A percentile compares a stretch with the other conserved stretches of the same genome.
Evolutionary conservation across 2,113 vertebrate species (phyloP).

Genomic region (Zapornia atra): DNA sequence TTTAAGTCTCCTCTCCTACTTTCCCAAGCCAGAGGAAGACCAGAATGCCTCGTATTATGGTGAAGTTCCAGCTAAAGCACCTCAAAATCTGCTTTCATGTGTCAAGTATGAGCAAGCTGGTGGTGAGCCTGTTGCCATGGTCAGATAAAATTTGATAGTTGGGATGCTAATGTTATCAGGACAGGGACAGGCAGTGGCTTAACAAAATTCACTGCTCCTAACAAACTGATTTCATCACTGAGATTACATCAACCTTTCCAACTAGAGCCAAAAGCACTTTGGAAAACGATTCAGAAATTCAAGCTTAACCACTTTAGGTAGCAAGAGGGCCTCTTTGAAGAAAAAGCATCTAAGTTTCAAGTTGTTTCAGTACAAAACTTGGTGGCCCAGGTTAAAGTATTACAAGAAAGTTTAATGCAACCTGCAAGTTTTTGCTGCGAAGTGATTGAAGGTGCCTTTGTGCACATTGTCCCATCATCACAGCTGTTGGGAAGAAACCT

Average conservation of each 20-base stretch:
- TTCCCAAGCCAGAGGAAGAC: not conserved
- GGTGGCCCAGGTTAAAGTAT: not conserved
- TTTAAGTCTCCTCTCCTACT: not conserved
- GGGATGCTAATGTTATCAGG: not conserved
- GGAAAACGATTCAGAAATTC: not conserved
- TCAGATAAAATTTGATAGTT: not conserved
- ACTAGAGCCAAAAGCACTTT: not conserved
- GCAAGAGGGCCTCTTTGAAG: not conserved
- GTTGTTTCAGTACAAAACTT: not conserved
- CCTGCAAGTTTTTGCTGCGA: not conserved
- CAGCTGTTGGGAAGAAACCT: not conserved
- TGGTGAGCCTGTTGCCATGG: not conserved
- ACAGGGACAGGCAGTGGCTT: fast-evolving
- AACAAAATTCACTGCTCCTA: not conserved
- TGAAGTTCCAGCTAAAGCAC: not conserved
- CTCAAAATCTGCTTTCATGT: not conserved
- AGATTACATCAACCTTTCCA: not conserved
- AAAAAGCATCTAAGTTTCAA: not conserved
- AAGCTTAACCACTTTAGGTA: not conserved
- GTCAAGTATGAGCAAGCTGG: fast-evolving
- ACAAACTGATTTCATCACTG: not conserved
- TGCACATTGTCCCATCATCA: not conserved
- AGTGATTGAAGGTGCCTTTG: not conserved
- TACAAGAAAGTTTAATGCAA: not conserved
- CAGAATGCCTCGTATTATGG: not conserved